Base-by-base conservation (phyloP, 2,888 invertebrate species). In the Hypercompe scribonia region DNA sequence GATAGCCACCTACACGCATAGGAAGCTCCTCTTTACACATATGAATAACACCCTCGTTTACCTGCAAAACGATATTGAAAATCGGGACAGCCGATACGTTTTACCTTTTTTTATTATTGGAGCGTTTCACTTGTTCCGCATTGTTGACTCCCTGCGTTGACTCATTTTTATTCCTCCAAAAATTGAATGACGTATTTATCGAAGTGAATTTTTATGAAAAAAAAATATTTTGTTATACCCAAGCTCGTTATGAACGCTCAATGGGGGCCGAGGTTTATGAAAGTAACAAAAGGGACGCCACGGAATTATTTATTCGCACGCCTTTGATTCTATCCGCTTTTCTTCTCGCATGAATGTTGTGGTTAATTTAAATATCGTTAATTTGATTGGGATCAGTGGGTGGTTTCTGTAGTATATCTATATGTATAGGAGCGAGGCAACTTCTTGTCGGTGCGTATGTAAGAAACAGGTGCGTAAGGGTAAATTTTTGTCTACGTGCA, bases 121-220 rank as follows among this genome's bases (percentile, higher is more conserved):
- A 91, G 90, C 91, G 84, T 90, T 93, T 92, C 91, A 92, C 92
- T 93, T 91, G 90, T 93, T 93, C 90, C 92, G 88, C 91, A 89
- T 92, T 93, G 92, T 92, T 93, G 91, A 91, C 88, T 91, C 87
- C 79, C 87, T 85, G 86, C 89, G 90, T 90, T 86, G 88, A 90
- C 88, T 91, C 90, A 90, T 90, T 92, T 92, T 90, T 91, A 90
- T 91, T 90, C 88, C 87, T 84, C 77, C 84, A 81, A 86, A 90
- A 90, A 89, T 91, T 83, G 90, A 90, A 91, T 90, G 89, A 91
- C 86, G 89, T 90, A 90, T 92, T 91, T 91, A 90, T 90, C 87
- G 88, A 89, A 90, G 88, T 88, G 87, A 87, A 83, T 88, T 90
- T 90, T 88, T 80, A 80, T 84, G 76, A 84, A 87, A 88, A 87